These are phyloP conservation scores for Carassius carassius DNA, from an alignment of 2,113 vertebrate genomes.

Conservation along the genomic window DNA sequence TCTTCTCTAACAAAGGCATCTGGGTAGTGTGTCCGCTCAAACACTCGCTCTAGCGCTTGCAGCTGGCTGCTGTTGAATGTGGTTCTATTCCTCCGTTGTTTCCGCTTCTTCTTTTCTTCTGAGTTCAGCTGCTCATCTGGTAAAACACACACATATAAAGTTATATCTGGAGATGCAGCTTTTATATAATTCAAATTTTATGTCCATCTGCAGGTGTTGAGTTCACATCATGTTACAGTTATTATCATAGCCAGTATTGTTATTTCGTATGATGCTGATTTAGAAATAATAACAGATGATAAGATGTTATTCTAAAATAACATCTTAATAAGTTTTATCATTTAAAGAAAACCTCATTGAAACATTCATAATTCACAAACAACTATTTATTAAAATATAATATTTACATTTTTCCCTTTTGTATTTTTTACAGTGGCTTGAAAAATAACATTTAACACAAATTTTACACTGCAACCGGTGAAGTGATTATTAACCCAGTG, in stretches of 20 bases:
- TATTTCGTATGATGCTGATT: background rate
- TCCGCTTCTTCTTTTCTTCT: constrained; percentile 97
- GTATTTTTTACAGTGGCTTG: background rate
- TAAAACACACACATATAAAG: constrained; percentile 18
- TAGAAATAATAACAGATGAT: background rate
- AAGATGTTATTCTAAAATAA: too few species aligned
- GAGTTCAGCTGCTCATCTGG: constrained; percentile 91
- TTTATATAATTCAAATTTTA: background rate
- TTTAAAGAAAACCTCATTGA: background rate
- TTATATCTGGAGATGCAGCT: background rate
- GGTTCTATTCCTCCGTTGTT: constrained; percentile 94
- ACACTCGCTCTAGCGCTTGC: constrained; percentile 94
- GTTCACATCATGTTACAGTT: background rate
- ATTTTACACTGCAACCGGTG: background rate
- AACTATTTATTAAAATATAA: background rate
- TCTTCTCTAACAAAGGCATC: constrained; percentile 98
- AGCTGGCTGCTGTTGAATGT: constrained; percentile 99
- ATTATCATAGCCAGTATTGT: background rate
- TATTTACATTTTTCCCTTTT: background rate
- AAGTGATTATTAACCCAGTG: background rate
- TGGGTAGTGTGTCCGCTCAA: constrained; percentile 96
- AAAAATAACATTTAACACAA: background rate
- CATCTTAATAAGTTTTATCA: too few species aligned
- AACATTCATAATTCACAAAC: background rate
- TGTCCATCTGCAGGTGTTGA: background rate